Evolutionary conservation across 2,797 vertebrate genomes (phyloP), one percentile per base, ranked within the genome.

Genomic region (Lindbergichthys nudifrons): DNA sequence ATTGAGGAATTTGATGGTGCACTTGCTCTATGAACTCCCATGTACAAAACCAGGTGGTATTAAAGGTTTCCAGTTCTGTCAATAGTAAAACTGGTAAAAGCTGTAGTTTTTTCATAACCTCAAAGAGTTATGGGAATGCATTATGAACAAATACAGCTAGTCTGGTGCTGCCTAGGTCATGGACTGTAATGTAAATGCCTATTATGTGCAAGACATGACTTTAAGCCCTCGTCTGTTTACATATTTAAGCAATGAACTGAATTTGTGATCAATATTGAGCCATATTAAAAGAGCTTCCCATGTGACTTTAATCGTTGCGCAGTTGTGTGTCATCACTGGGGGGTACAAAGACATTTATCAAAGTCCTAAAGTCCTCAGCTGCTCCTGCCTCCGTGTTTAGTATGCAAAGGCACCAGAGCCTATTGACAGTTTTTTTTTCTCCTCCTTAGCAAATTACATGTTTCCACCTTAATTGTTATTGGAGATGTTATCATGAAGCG

Each of bases 391-490:
- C 51, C 36, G 60, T 69, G 78, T 92, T 95, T 91, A 91, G 88
- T 92, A 95, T 95, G 91, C 94, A 90, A 77, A 88, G 81, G 83
- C 80, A 87, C 87, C 86, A 67, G 70, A 81, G 81, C 54, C 50
- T 93, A 94, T 95, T 84, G 95, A 93, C 92, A 83, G 62, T 70
- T 82, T 81, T 69, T 73, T 21, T 76, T 76, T 73, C 63, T n/a
- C 36, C 86, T 84, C 77, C 84, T 86, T 68, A 70, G 87, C 91
- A 94, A 94, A 94, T 94, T 90, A 90, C 92, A 91, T 66, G 87
- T 93, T 94, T 94, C 90, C 91, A 76, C 85, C 92, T 92, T 95
- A 95, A 96, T 95, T 95, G 95, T 93, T 95, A 94, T 94, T 83
- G 93, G 93, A 93, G 94, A 95, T 96, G 89, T 88, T 95, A 95